Evolutionary conservation across 2,797 vertebrate species (phyloP).

Genomic region (Pipistrellus pipistrellus): DNA sequence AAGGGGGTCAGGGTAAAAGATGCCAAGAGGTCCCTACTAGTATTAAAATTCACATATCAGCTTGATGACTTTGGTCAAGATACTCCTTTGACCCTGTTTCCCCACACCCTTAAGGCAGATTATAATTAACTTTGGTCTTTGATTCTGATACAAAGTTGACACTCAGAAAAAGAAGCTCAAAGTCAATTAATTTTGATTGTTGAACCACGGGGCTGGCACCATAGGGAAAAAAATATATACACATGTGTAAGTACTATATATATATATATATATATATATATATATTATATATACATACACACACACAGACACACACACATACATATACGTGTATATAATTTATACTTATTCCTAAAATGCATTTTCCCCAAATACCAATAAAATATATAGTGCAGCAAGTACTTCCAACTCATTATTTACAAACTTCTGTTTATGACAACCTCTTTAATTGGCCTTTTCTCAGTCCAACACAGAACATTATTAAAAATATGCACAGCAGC

Average conservation of each 20-base stretch:
- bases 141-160: constrained; percentile 3
- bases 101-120: not conserved
- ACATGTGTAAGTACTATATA: no score
- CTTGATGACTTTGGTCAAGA: not conserved
- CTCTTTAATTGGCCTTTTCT: not conserved
- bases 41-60: not conserved
- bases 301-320: no score
- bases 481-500: not conserved
- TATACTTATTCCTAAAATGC: not conserved
- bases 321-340: not conserved
- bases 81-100: not conserved
- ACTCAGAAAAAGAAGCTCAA: not conserved
- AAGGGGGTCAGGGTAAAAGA: not conserved
- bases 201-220: not conserved
- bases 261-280: not conserved
- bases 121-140: not conserved
- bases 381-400: not conserved
- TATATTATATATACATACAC: not conserved
- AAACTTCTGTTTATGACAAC: not conserved
- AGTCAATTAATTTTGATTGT: constrained; percentile 1
- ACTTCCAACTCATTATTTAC: not conserved
- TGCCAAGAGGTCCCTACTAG: not conserved
- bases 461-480: not conserved
- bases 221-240: not conserved
- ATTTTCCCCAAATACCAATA: not conserved